Percentiles rank a stretch among this genome's conserved stretches.
Conservation (phyloP, 2,113 vertebrate species). For the Parotia lawesii region DNA sequence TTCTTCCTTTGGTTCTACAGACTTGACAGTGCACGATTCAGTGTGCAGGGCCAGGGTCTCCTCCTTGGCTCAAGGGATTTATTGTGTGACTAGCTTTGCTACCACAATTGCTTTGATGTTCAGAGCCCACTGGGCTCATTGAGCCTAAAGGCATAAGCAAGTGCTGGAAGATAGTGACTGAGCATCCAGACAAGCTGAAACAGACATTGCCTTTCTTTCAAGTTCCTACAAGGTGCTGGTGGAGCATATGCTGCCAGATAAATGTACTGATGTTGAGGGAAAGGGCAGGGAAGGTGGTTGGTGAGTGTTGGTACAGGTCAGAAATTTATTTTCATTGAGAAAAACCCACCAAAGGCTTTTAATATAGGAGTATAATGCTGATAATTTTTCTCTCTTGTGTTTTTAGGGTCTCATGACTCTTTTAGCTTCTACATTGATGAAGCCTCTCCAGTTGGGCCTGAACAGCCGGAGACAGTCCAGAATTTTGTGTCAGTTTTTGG, state of each 20-base stretch:
- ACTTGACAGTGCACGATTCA: accelerated
- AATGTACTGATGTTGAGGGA: neutral
- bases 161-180: neutral
- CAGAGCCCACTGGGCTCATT: neutral
- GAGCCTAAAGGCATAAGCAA: neutral
- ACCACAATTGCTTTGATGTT: neutral
- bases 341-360: neutral
- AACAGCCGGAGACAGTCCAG: constrained; percentile 96
- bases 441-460: constrained; percentile 92
- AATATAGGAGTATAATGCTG: neutral
- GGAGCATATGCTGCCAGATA: neutral
- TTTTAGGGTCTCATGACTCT: constrained; percentile 93
- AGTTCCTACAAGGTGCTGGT: neutral
- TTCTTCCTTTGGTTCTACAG: neutral
- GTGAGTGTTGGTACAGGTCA: neutral
- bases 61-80: neutral
- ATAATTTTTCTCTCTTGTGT: constrained; percentile 22
- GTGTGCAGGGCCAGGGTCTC: neutral
- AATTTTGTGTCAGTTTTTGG: constrained; percentile 98
- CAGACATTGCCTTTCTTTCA: neutral
- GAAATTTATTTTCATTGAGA: neutral
- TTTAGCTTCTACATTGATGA: constrained; percentile 99
- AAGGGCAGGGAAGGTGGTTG: neutral
- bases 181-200: neutral
- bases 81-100: neutral